Percentiles rank a stretch among this genome's conserved stretches.
Conservation (phyloP, 1,140 invertebrate genomes). For the Thalassaphorura encarpata region DNA sequence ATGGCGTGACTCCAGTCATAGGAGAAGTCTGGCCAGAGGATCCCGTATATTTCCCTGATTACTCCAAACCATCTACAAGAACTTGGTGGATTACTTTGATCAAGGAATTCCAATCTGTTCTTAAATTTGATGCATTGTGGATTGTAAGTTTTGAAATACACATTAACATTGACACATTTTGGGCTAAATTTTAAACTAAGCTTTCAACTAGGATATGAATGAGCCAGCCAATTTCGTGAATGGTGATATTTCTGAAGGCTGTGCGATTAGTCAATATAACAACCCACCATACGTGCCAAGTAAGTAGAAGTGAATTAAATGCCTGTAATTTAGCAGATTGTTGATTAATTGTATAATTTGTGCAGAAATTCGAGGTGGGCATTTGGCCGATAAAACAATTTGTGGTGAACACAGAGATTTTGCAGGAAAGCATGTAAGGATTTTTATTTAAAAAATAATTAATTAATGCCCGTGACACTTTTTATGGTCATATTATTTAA, state of each 20-base stretch:
- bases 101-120: slow-evolving; percentile 10
- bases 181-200: slow-evolving; percentile 2
- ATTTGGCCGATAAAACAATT: not conserved
- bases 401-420: slow-evolving; percentile 34
- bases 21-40: slow-evolving; percentile 38
- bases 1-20: slow-evolving; percentile 14
- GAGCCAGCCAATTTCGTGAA: slow-evolving; percentile 40
- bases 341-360: not conserved
- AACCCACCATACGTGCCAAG: slow-evolving; percentile 20
- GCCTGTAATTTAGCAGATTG: slow-evolving; percentile 17
- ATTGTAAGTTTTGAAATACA: slow-evolving; percentile 18
- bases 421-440: no score
- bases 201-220: slow-evolving; percentile 38
- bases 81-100: slow-evolving; percentile 18
- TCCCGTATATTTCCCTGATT: slow-evolving; percentile 30
- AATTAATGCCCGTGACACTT: no score
- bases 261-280: slow-evolving; percentile 29
- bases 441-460: no score
- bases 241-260: slow-evolving; percentile 35
- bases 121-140: slow-evolving; percentile 17
- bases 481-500: no score
- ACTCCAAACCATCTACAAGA: slow-evolving; percentile 1
- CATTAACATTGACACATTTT: slow-evolving; percentile 22
- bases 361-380: not conserved
- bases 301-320: slow-evolving; percentile 1